Base-by-base conservation (phyloP, 2,797 vertebrate genomes). In the Lacerta bilineata region DNA sequence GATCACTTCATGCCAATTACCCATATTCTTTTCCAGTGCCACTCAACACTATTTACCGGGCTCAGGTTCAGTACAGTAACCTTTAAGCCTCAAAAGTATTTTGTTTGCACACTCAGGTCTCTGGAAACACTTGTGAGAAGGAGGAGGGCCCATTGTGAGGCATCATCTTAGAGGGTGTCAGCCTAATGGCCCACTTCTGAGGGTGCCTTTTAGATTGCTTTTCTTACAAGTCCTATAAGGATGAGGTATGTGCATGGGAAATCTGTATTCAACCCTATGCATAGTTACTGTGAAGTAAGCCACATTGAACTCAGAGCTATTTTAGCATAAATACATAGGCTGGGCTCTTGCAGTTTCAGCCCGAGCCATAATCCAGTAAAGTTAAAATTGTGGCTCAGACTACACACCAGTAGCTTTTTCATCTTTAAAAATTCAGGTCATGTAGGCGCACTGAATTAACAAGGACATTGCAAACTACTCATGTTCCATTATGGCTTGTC, bases 41-140 rank as follows among this genome's bases (percentile, higher is more conserved):
- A 90, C 88, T 90, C 77, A 80, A 83, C 82, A 83, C 68, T 84
- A 33, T 80, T 55, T 79, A 68, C 36, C 80, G 64, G 78, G 61
- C 41, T 66, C 13, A 64, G 29, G 59, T 79, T 74, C 80, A 80
- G 74, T 33, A 39, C 17, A 75, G 36, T n/a, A 76, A 43, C 81
- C 61, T 39, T 75, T 69, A 80, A 66, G 75, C 43, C 33, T 6
- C 15, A 5, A 7, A 50, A 46, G 25, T 78, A 64, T 64, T 59
- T 86, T 66, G 55, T 55, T 80, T 68, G 5, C 43, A 17, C 8
- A 43, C 3, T 15, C 15, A 68, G 18, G 39, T n/a, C 2, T 50
- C 82, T 85, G 59, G 27, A 25, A 41, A 25, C 43, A 75, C 9
- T 59, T 33, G 8, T 69, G 80, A 29, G 33, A 39, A 82, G 41